Percentiles rank a stretch among this genome's conserved stretches.
phyloP scores from a whole-genome alignment of 64 coral and sea anemone genomes.

The Pocillopora verrucosa region DNA sequence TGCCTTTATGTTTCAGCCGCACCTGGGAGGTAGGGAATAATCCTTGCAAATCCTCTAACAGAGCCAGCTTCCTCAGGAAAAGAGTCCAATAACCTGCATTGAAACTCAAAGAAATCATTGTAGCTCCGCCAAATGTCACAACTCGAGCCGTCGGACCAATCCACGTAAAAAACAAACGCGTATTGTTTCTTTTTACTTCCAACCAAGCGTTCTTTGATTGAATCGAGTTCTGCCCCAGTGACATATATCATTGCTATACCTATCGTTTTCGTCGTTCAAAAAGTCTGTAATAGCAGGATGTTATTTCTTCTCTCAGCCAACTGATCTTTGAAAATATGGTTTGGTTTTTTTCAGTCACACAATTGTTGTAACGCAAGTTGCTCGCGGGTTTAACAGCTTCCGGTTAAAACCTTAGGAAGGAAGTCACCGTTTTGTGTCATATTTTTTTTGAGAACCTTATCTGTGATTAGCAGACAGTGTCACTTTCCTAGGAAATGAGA shows the following conservation, averaged over 20 bases:
- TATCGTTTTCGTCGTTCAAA: neutral
- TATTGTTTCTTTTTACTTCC: conserved; percentile 60
- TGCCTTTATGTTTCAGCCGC: neutral
- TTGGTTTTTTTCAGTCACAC: neutral
- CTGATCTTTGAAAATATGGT: neutral
- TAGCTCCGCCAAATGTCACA: conserved; percentile 70
- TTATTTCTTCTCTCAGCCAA: neutral
- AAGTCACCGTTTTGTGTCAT: neutral
- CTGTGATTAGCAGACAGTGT: neutral
- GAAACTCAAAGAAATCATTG: conserved; percentile 83
- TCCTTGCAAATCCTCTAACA: conserved; percentile 51
- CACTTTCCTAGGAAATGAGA: too few relatives aligned
- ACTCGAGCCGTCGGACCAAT: conserved; percentile 60
- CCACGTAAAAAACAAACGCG: conserved; percentile 67
- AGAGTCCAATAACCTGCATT: conserved; percentile 64
- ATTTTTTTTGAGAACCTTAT: neutral
- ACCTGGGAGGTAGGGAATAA: conserved; percentile 82
- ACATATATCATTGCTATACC: neutral
- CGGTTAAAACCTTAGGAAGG: neutral
- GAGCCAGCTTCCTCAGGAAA: conserved; percentile 74
- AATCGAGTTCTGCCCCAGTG: neutral
- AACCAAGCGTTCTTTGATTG: conserved; percentile 25
- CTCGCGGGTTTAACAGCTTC: neutral
- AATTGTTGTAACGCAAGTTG: neutral
- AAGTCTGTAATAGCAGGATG: neutral